phyloP scores from a whole-genome alignment of 1,140 invertebrate species.

The Drosophila pachea region DNA sequence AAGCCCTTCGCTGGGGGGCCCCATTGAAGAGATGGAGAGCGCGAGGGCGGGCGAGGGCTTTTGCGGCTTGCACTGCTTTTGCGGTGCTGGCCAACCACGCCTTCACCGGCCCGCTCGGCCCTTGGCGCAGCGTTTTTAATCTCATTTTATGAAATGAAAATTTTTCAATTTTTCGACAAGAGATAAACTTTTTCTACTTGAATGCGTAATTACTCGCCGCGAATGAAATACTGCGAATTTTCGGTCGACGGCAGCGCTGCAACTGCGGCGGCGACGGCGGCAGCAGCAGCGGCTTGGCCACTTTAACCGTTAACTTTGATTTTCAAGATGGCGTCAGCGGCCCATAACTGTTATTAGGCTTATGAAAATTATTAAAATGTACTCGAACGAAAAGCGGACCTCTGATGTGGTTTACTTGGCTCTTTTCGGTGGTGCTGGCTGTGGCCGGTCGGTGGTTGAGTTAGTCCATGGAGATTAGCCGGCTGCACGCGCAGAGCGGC shows the following conservation, averaged over 20 bases:
- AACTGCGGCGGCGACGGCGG: slow-evolving; percentile 14
- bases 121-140: slow-evolving; percentile 59
- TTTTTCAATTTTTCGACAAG: slow-evolving; percentile 75
- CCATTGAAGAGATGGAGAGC: slow-evolving; percentile 8
- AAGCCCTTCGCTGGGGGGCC: slow-evolving; percentile 56
- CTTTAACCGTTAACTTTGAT: slow-evolving; percentile 66
- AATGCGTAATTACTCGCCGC: slow-evolving; percentile 71
- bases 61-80: slow-evolving; percentile 63
- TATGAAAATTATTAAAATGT: slow-evolving; percentile 66
- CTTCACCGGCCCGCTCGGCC: background rate
- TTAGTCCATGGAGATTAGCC: slow-evolving; percentile 6
- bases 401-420: slow-evolving; percentile 58
- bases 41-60: slow-evolving; percentile 29
- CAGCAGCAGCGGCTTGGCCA: slow-evolving; percentile 35
- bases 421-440: background rate
- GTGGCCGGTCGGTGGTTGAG: background rate
- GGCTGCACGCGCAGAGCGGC: background rate
- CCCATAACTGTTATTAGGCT: slow-evolving; percentile 69
- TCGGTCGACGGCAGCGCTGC: slow-evolving; percentile 45
- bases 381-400: slow-evolving; percentile 49
- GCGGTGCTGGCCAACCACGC: slow-evolving; percentile 2
- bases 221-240: slow-evolving; percentile 61
- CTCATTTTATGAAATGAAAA: slow-evolving; percentile 77
- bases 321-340: slow-evolving; percentile 60
- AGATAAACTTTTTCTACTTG: slow-evolving; percentile 77